These are phyloP conservation scores for Mormyrus proboscirostris DNA, from an alignment of 2,797 vertebrate species.

Conservation along the genomic window DNA sequence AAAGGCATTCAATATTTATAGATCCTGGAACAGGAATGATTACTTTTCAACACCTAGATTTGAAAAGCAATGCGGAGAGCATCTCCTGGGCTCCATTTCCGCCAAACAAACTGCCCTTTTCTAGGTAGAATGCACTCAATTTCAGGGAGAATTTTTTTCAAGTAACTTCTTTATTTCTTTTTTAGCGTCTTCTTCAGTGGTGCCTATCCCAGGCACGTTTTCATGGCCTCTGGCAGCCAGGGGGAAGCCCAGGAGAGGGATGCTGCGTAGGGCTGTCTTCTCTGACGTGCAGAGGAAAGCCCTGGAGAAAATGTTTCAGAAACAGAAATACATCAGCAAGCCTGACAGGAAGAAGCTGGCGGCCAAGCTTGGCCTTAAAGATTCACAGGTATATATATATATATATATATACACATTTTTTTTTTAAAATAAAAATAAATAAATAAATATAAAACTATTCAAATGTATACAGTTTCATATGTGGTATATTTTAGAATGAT, in stretches of 20 bases:
- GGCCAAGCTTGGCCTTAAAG: slow-evolving; percentile 85
- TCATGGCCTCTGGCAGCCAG: slow-evolving; percentile 86
- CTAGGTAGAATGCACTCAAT: not conserved
- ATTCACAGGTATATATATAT: slow-evolving; percentile 76
- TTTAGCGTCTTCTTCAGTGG: slow-evolving; percentile 68
- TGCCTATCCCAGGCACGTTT: slow-evolving; percentile 91
- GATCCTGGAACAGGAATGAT: slow-evolving; percentile 31
- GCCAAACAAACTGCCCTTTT: not conserved
- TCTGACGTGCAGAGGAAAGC: slow-evolving; percentile 95
- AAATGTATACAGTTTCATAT: not conserved
- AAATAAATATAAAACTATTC: not conserved
- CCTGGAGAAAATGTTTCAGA: slow-evolving; percentile 97
- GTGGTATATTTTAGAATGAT: not conserved
- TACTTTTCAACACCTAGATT: slow-evolving; percentile 18
- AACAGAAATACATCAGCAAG: slow-evolving; percentile 99
- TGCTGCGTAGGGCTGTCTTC: slow-evolving; percentile 91
- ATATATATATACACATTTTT: too few species aligned
- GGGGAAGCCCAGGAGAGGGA: slow-evolving; percentile 87
- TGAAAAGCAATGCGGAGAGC: slow-evolving; percentile 17
- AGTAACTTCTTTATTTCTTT: slow-evolving; percentile 1
- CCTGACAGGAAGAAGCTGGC: slow-evolving; percentile 92
- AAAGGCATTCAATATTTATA: slow-evolving; percentile 39
- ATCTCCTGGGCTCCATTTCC: not conserved
- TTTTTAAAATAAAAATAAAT: not conserved
- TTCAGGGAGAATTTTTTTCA: not conserved